Conservation (phyloP, 2,113 vertebrate species). For the Setophaga petechia region DNA sequence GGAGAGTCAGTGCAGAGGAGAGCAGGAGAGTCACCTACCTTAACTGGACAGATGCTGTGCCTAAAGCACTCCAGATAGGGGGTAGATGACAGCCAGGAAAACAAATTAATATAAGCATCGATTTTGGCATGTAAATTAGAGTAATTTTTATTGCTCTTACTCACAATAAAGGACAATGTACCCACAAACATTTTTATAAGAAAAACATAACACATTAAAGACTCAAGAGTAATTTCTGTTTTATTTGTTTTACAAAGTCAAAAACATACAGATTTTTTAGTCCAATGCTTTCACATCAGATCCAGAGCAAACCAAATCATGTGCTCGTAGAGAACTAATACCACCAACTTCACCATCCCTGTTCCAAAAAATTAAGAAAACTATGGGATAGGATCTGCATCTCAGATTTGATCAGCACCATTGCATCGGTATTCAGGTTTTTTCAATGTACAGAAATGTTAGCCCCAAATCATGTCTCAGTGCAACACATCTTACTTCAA, state of each 20-base stretch:
- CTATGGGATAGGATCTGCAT: slow-evolving; percentile 43
- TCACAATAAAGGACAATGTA: not conserved
- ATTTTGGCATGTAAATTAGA: not conserved
- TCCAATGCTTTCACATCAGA: not conserved
- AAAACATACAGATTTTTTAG: slow-evolving; percentile 16
- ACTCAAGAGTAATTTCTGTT: not conserved
- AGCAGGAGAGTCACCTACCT: not conserved
- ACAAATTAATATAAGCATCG: not conserved
- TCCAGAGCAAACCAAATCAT: not conserved
- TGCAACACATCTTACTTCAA: slow-evolving; percentile 19
- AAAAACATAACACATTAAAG: not conserved
- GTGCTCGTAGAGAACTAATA: not conserved
- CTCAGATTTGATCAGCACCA: slow-evolving; percentile 56
- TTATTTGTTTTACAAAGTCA: slow-evolving; percentile 39
- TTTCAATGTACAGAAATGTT: slow-evolving; percentile 51
- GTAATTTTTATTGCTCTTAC: not conserved
- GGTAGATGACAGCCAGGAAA: not conserved
- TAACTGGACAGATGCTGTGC: not conserved
- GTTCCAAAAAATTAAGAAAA: slow-evolving; percentile 22
- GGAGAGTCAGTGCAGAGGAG: not conserved
- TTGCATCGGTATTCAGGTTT: slow-evolving; percentile 55
- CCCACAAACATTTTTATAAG: not conserved
- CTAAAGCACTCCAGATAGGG: not conserved
- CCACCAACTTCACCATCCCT: not conserved
- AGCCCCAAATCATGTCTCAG: slow-evolving; percentile 15